phyloP scores from a whole-genome alignment of 1,140 invertebrate species.

The Achatina immaculata region DNA sequence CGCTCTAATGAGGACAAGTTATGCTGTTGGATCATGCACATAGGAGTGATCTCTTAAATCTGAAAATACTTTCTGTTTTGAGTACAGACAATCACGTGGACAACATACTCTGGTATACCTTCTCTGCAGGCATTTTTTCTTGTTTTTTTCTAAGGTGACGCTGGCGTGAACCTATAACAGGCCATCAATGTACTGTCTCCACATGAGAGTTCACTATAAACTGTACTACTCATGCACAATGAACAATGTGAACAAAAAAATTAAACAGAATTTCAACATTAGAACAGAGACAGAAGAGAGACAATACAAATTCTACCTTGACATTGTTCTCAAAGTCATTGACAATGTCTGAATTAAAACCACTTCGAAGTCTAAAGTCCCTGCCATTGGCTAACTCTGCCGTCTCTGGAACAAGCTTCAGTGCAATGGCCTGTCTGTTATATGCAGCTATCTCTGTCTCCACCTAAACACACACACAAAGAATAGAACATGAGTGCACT shows the following conservation, averaged over 20 bases:
- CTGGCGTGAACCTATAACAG: no score
- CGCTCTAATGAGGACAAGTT: no score
- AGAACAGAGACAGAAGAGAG: background rate
- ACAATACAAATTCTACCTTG: conserved; percentile 43
- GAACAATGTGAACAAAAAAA: background rate
- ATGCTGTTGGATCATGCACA: no score
- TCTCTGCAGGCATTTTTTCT: no score
- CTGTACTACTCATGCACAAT: no score
- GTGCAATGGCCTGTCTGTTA: conserved; percentile 52
- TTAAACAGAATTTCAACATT: background rate
- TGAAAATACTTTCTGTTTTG: no score
- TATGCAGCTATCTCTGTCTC: conserved; percentile 52
- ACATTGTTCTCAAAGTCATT: conserved; percentile 45
- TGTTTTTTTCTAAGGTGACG: no score
- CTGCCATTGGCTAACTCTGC: conserved; percentile 58
- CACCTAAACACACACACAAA: conserved; percentile 45
- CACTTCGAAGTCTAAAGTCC: conserved; percentile 57
- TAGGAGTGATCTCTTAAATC: no score
- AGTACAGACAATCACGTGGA: no score
- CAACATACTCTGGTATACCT: no score
- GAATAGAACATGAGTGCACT: background rate
- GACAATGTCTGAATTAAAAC: conserved; percentile 31
- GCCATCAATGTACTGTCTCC: no score
- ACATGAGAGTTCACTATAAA: no score
- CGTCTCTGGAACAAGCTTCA: conserved; percentile 57